phyloP scores from a whole-genome alignment of 2,888 invertebrate species.

The Hydropsyche betteni region DNA sequence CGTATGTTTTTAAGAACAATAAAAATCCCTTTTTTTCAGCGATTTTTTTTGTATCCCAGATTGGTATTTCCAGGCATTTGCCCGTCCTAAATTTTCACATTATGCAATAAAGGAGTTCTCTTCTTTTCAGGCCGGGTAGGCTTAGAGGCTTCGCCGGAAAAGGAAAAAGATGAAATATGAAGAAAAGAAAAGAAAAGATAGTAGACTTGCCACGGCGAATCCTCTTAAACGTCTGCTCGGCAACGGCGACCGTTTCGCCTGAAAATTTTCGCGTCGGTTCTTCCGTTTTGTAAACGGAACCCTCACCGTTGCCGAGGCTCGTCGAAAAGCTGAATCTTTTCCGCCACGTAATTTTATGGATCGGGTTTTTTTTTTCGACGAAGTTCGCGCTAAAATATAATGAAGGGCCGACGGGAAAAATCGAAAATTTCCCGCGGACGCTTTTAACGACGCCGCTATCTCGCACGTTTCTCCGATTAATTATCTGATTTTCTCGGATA shows the following conservation, averaged over 20 bases:
- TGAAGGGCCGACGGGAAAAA: too few relatives aligned
- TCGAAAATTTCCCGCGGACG: too few relatives aligned
- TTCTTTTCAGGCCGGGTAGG: not conserved
- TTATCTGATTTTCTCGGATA: too few relatives aligned
- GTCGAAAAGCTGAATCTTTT: constrained; percentile 1
- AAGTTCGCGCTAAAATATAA: not conserved
- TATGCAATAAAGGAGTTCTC: constrained; percentile 42
- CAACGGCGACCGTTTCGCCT: constrained; percentile 35
- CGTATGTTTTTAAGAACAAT: too few relatives aligned
- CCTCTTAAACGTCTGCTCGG: constrained; percentile 31
- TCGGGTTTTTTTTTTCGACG: too few relatives aligned
- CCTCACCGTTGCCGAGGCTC: constrained; percentile 36
- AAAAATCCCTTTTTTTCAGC: too few relatives aligned
- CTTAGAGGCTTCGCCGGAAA: not conserved
- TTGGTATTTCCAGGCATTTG: not conserved
- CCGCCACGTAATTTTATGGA: too few relatives aligned
- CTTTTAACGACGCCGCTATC: too few relatives aligned
- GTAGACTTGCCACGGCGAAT: constrained; percentile 35
- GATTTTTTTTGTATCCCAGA: too few relatives aligned
- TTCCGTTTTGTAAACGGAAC: constrained; percentile 36
- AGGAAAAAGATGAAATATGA: constrained; percentile 28
- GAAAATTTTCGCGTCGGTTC: constrained; percentile 40
- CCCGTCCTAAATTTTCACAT: constrained; percentile 5
- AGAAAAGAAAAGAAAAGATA: constrained; percentile 33
- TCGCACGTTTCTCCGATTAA: too few relatives aligned